Conservation (phyloP, 2,797 vertebrate genomes). For the Rhynchotus rufescens region DNA sequence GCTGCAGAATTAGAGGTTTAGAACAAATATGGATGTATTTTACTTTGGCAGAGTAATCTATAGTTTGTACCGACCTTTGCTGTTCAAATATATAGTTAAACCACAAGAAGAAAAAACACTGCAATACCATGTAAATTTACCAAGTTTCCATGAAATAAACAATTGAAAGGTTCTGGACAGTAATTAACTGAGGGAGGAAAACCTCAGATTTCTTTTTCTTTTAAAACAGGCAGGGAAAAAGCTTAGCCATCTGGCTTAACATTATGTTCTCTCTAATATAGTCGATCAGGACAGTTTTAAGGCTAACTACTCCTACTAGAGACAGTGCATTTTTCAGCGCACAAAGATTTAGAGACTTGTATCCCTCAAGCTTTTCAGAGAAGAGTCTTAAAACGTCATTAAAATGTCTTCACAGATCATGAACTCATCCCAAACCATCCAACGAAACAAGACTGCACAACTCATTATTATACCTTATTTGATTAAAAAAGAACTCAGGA, state of each 20-base stretch:
- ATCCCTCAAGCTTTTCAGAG: neutral
- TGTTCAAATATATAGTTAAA: constrained; percentile 58
- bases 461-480: neutral
- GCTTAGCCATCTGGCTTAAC: neutral
- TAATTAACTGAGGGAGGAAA: constrained; percentile 58
- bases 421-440: neutral
- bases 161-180: constrained; percentile 35
- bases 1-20: constrained; percentile 42
- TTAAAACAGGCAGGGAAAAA: neutral
- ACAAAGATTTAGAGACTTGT: neutral
- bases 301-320: neutral
- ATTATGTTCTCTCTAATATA: neutral
- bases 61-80: constrained; percentile 56
- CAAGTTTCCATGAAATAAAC: constrained; percentile 27
- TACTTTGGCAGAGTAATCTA: constrained; percentile 55
- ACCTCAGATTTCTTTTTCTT: constrained; percentile 21
- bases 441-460: neutral
- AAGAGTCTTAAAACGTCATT: neutral
- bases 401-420: neutral
- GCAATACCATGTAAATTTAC: constrained; percentile 71
- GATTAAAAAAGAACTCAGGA: neutral
- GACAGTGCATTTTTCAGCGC: neutral
- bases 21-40: constrained; percentile 19
- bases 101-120: constrained; percentile 47
- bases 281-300: neutral